phyloP scores from a whole-genome alignment of 2,113 vertebrate genomes.

The Mohoua ochrocephala region DNA sequence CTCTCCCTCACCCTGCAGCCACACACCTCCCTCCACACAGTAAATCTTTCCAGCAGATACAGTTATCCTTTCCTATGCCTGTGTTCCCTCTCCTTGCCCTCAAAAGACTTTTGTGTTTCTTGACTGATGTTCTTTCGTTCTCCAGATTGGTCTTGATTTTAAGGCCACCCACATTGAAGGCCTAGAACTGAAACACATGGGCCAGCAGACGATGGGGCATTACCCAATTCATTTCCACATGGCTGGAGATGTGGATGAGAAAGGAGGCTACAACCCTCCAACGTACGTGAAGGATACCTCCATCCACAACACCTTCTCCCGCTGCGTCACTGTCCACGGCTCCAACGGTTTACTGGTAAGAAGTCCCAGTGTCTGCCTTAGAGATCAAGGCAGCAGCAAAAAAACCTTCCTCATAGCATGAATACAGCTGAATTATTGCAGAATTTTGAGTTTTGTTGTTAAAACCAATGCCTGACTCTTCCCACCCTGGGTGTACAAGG shows the following conservation, averaged over 20 bases:
- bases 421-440: neutral
- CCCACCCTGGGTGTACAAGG: neutral
- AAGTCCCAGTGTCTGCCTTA: neutral
- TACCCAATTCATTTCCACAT: slow-evolving; percentile 97
- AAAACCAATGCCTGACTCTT: neutral
- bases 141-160: slow-evolving; percentile 86
- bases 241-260: slow-evolving; percentile 88
- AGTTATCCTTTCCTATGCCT: neutral
- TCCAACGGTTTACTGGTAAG: slow-evolving; percentile 96
- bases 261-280: slow-evolving; percentile 86
- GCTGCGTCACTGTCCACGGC: slow-evolving; percentile 90
- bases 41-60: neutral
- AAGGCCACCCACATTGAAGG: slow-evolving; percentile 86
- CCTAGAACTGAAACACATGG: slow-evolving; percentile 90
- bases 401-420: neutral
- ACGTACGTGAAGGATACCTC: slow-evolving; percentile 84
- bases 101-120: neutral
- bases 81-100: neutral
- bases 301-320: slow-evolving; percentile 94
- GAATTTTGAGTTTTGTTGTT: neutral
- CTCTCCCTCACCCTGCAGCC: neutral
- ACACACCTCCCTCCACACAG: neutral
- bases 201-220: slow-evolving; percentile 94
- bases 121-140: neutral
- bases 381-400: neutral